Evolutionary conservation across 2,113 vertebrate species (phyloP).

Genomic region (Carettochelys insculpta): DNA sequence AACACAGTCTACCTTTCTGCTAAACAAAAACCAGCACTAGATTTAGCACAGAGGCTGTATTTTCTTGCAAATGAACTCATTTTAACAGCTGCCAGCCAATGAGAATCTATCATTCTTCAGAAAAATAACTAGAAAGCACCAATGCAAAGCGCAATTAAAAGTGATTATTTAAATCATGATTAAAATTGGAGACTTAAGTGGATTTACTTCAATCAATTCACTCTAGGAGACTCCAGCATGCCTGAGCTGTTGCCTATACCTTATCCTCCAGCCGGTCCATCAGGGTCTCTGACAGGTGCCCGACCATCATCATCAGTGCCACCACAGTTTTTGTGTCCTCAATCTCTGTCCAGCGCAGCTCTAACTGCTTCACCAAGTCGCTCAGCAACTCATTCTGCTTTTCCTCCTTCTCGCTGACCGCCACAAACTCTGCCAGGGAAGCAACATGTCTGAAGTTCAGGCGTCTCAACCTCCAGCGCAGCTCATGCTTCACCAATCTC

Average conservation of each 20-base stretch:
- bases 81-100: not conserved
- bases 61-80: not conserved
- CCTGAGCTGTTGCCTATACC: constrained; percentile 65
- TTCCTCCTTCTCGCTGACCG: accelerated
- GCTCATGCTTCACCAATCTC: constrained; percentile 84
- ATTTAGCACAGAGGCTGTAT: not conserved
- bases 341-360: constrained; percentile 92
- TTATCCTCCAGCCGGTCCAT: constrained; percentile 92
- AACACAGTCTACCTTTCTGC: not conserved
- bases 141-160: not conserved
- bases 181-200: not conserved
- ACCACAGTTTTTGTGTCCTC: constrained; percentile 73
- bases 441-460: constrained; percentile 80
- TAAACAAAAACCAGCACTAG: not conserved
- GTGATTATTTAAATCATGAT: not conserved
- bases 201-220: not conserved
- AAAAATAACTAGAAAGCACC: not conserved
- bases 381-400: constrained; percentile 67
- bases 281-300: constrained; percentile 72
- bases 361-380: constrained; percentile 83
- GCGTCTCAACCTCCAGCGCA: constrained; percentile 86
- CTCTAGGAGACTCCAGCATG: accelerated
- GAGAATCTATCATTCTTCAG: too few relatives aligned
- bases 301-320: constrained; percentile 74
- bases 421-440: constrained; percentile 57